Base-by-base conservation (phyloP, 2,113 vertebrate species). In the Brachyhypopomus gauderio region DNA sequence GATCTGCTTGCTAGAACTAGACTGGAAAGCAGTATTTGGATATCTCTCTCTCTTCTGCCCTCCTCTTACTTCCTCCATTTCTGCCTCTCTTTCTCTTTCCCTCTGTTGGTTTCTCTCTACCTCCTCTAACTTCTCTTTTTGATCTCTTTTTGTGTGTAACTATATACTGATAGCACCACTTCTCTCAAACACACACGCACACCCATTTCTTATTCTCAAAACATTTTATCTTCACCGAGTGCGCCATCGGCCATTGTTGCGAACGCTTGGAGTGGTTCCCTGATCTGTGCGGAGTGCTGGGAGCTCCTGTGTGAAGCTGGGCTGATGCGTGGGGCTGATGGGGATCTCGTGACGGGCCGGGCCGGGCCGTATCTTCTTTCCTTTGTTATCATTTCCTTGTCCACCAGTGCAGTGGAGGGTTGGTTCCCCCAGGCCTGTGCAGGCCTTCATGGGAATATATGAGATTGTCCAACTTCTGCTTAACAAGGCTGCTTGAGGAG, bases 381-480 rank as follows among this genome's bases (percentile, higher is more conserved):
- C 48, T 81, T 84, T 82, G 75, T 82, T 82, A 66, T 78, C 48
- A 60, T 79, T 85, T 85, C 73, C 64, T 79, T 11, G 30, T 74
- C 55, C 75, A 78, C 27, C 71, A 78, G 63, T 48, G 36, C 76
- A 78, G 69, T 75, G 23, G 22, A 60, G 52, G 75, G 55, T 71
- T 69, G 72, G 81, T 78, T 75, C 56, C 75, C 64, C 69, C 38
- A 6, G 23, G 59, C 64, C 63, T 69, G 72, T 74, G 25, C 56
- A 45, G 62, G 66, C 55, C 64, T 80, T 84, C 48, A 69, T 66
- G 25, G 55, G 38, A 78, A 81, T 67, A 80, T 72, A 77, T 64
- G 23, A 80, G 63, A 27, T 58, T 72, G 56, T 76, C 30, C 52
- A 52, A 45, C 73, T 77, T 25, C 62, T 6, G 36, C 62, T 69